phyloP scores from a whole-genome alignment of 2,113 vertebrate genomes.

The Lepidothrix coronata region DNA sequence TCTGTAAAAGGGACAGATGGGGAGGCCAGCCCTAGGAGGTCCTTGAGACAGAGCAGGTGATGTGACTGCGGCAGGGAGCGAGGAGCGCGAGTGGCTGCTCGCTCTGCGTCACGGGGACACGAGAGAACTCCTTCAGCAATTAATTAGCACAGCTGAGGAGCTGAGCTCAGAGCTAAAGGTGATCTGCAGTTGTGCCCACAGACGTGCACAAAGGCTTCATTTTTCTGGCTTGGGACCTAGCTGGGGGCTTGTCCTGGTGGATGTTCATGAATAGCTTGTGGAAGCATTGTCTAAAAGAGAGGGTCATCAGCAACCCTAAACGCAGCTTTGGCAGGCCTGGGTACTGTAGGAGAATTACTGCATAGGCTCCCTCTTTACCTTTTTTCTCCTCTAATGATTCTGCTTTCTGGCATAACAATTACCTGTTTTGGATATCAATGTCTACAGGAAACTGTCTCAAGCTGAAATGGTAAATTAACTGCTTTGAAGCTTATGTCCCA shows the following conservation, averaged over 20 bases:
- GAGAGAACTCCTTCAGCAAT: conserved; percentile 60
- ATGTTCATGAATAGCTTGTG: not conserved
- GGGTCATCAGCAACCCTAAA: not conserved
- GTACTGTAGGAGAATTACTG: not conserved
- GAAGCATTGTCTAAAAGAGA: not conserved
- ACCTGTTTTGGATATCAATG: not conserved
- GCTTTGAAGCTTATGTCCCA: conserved; percentile 13
- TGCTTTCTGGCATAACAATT: not conserved
- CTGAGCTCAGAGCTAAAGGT: conserved; percentile 31
- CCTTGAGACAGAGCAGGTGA: conserved; percentile 4
- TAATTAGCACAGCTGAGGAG: conserved; percentile 63
- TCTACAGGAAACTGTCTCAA: not conserved
- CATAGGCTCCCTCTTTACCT: not conserved
- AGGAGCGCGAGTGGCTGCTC: conserved; percentile 1
- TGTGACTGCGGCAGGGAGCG: not conserved
- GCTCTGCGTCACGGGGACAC: not conserved
- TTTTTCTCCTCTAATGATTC: not conserved
- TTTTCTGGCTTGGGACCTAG: not conserved
- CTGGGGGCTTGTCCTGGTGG: not conserved
- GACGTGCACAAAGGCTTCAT: not conserved
- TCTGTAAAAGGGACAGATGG: not conserved
- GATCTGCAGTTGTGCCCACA: not conserved
- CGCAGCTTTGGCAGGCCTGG: not conserved
- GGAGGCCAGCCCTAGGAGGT: not conserved
- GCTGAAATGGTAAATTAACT: conserved; percentile 9